Percentiles rank a stretch among this genome's conserved stretches.
Conservation (phyloP, 1,140 invertebrate species). For the Dendrolimus kikuchii region DNA sequence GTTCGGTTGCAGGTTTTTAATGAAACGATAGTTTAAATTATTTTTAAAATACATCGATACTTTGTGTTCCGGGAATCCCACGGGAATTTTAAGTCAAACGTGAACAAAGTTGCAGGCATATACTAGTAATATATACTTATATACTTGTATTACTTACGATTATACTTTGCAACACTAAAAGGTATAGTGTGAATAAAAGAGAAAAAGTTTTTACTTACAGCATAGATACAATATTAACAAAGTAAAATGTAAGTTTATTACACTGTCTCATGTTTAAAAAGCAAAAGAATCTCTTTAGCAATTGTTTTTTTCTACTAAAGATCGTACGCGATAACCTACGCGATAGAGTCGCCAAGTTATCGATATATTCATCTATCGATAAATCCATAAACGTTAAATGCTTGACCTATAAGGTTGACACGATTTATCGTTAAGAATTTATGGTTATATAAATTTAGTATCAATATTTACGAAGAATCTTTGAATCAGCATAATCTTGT, state of each 20-base stretch:
- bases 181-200: too few species aligned
- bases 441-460: slow-evolving; percentile 39
- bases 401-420: slow-evolving; percentile 44
- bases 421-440: slow-evolving; percentile 43
- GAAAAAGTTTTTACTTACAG: too few species aligned
- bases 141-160: too few species aligned
- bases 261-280: slow-evolving; percentile 36
- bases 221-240: background rate
- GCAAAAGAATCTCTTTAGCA: slow-evolving; percentile 20
- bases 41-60: too few species aligned
- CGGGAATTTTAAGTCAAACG: too few species aligned
- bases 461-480: slow-evolving; percentile 30
- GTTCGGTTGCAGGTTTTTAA: too few species aligned
- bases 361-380: slow-evolving; percentile 42
- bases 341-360: slow-evolving; percentile 40
- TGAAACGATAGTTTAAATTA: too few species aligned
- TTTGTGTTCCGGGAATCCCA: too few species aligned
- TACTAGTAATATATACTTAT: too few species aligned
- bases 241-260: slow-evolving; percentile 41
- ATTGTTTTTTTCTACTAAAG: slow-evolving; percentile 49
- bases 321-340: slow-evolving; percentile 45
- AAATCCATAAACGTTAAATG: slow-evolving; percentile 31
- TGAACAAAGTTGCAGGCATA: too few species aligned
- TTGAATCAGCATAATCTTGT: slow-evolving; percentile 40
- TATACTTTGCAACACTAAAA: too few species aligned